phyloP scores from a whole-genome alignment of 2,113 vertebrate genomes.

The Phainopepla nitens region DNA sequence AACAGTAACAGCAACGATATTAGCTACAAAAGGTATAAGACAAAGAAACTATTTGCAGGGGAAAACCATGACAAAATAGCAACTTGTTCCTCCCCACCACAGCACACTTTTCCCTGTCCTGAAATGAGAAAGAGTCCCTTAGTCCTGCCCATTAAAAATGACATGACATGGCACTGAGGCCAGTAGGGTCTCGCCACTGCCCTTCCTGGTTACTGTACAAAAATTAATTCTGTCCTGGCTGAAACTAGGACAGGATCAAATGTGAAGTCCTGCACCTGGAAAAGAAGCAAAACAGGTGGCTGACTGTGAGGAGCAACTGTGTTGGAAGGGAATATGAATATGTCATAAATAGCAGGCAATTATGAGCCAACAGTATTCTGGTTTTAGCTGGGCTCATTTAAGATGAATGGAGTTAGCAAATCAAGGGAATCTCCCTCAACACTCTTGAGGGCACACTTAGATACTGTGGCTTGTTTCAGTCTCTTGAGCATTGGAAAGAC shows the following conservation, averaged over 20 bases:
- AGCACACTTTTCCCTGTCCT: neutral
- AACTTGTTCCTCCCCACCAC: neutral
- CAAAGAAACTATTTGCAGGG: neutral
- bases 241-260: neutral
- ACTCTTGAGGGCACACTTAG: neutral
- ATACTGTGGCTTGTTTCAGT: neutral
- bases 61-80: neutral
- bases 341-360: neutral
- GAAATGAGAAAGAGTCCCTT: neutral
- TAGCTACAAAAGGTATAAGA: neutral
- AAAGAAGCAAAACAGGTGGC: neutral
- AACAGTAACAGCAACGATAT: neutral
- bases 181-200: neutral
- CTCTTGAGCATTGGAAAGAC: neutral
- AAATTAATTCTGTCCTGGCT: neutral
- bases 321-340: fast-evolving
- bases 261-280: neutral
- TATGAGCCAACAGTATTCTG: neutral
- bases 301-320: neutral
- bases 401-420: neutral
- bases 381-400: neutral
- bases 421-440: neutral
- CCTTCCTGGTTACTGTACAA: neutral
- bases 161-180: neutral
- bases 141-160: neutral